Conservation (phyloP, 2,113 vertebrate species). For the Nothobranchius furzeri region DNA sequence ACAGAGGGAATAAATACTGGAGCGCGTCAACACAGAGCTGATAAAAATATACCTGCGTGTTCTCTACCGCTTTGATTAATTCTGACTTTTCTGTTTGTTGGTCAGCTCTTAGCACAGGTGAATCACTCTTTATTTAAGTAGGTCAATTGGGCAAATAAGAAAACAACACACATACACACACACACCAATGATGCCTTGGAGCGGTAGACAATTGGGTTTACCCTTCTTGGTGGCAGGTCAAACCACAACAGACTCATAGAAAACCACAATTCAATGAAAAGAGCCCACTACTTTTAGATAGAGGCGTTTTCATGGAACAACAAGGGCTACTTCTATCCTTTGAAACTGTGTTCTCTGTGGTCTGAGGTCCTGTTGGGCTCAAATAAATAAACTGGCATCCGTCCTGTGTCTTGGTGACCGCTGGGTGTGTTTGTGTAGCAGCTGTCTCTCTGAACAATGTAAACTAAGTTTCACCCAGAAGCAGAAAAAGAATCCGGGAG, state of each 20-base stretch:
- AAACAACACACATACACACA: background rate
- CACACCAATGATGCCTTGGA: background rate
- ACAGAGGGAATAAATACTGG: background rate
- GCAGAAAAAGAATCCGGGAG: background rate
- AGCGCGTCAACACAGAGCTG: slow-evolving; percentile 1
- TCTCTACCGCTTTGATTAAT: background rate
- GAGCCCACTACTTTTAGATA: background rate
- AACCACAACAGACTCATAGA: background rate
- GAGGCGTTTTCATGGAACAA: background rate
- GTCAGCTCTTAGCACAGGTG: background rate
- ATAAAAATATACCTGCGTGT: slow-evolving; percentile 10
- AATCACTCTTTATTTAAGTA: background rate
- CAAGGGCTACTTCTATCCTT: background rate
- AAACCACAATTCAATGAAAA: background rate
- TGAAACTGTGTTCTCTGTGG: background rate
- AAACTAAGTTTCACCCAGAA: background rate
- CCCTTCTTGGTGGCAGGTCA: background rate
- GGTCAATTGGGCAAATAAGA: background rate
- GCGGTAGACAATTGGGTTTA: background rate
- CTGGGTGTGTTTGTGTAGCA: background rate
- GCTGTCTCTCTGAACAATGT: background rate
- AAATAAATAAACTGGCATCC: background rate
- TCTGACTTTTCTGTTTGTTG: background rate
- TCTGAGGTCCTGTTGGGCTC: background rate
- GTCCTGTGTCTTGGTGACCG: background rate